Conservation (phyloP, 2,797 vertebrate genomes). For the Amblyraja radiata region DNA sequence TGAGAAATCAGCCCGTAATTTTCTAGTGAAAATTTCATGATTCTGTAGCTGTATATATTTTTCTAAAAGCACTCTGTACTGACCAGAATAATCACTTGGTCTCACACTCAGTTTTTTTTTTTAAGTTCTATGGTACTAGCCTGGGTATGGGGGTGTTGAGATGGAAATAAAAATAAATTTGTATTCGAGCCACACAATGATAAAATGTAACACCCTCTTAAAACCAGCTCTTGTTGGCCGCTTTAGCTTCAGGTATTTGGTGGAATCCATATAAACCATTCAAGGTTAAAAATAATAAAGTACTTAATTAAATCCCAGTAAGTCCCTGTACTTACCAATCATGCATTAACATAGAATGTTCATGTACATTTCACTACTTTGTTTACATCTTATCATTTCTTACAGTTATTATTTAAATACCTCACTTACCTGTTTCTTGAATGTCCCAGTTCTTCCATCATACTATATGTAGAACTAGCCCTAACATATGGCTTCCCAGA, state of each 20-base stretch:
- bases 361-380: not conserved
- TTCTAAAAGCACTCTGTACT: not conserved
- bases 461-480: not conserved
- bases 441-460: not conserved
- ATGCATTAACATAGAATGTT: not conserved
- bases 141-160: not conserved
- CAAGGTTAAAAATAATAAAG: not conserved
- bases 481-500: not conserved
- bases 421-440: conserved; percentile 9
- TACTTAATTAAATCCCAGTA: not conserved
- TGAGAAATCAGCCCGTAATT: not conserved
- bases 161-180: not conserved
- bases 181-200: not conserved
- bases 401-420: not conserved
- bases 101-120: too few species aligned
- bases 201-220: not conserved
- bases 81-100: not conserved
- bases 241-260: not conserved
- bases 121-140: not conserved
- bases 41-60: not conserved
- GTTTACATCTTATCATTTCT: not conserved
- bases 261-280: too few species aligned
- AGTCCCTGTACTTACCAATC: not conserved
- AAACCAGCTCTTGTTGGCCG: not conserved
- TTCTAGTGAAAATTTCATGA: not conserved